phyloP scores from a whole-genome alignment of 2,113 vertebrate species.

The Otis tarda region DNA sequence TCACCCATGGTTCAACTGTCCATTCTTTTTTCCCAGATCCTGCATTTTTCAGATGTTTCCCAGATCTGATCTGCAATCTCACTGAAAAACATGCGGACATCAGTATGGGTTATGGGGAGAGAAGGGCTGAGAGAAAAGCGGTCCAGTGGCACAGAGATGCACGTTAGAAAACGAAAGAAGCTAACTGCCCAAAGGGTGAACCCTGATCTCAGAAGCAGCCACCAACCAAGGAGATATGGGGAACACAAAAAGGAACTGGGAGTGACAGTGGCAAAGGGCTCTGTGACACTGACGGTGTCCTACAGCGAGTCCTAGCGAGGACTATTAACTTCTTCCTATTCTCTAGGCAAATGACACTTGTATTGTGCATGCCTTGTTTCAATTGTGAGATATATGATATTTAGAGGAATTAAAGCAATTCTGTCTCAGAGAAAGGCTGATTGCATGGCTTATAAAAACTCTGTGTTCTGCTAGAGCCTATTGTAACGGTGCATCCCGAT shows the following conservation, averaged over 20 bases:
- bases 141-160: neutral
- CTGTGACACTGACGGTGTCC: neutral
- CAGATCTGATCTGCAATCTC: neutral
- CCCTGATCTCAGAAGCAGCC: neutral
- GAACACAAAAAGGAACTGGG: neutral
- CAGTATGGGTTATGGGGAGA: neutral
- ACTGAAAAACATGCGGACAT: neutral
- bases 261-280: neutral
- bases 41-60: neutral
- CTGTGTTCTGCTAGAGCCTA: neutral
- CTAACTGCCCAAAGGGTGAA: neutral
- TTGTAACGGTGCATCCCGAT: neutral
- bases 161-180: neutral
- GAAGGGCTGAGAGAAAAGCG: neutral
- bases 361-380: neutral
- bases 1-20: neutral
- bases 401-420: neutral
- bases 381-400: neutral
- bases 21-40: neutral
- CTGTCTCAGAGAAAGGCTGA: neutral
- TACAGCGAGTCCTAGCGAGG: neutral
- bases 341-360: neutral
- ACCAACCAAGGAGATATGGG: neutral
- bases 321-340: neutral
- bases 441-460: neutral